A percentile compares a stretch with the other conserved stretches of the same genome.
Conservation (phyloP, 2,113 vertebrate genomes). For the Python bivittatus region DNA sequence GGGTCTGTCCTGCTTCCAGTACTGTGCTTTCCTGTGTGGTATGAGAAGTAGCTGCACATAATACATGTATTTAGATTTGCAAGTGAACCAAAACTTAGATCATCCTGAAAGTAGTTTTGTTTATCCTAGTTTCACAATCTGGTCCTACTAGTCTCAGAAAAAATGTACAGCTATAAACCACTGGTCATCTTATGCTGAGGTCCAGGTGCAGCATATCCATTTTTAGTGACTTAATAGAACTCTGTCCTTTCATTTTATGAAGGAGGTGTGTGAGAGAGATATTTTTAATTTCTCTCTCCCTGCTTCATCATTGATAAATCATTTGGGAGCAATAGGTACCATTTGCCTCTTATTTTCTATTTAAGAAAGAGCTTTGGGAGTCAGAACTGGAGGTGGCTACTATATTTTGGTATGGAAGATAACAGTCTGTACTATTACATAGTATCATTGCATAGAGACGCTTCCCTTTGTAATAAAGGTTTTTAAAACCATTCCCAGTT, state of each 20-base stretch:
- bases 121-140: background rate
- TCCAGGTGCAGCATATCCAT: background rate
- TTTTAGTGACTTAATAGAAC: background rate
- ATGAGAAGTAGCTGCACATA: constrained; percentile 37
- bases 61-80: constrained; percentile 43
- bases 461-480: background rate
- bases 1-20: background rate
- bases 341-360: constrained; percentile 25
- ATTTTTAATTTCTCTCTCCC: background rate
- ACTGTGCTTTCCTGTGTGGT: constrained; percentile 20
- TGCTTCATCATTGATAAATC: background rate
- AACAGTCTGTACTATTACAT: background rate
- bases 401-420: background rate
- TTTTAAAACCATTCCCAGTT: background rate
- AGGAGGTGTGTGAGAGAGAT: background rate
- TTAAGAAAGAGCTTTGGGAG: constrained; percentile 18
- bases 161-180: constrained; percentile 5
- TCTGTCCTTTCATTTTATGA: background rate
- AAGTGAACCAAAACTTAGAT: constrained; percentile 35
- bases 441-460: background rate
- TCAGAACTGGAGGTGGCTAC: constrained; percentile 3
- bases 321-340: background rate
- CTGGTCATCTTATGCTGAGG: background rate
- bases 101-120: constrained; percentile 11
- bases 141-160: background rate